Conservation (phyloP, 23 tunicate genomes). For the Trididemnum miniatum region DNA sequence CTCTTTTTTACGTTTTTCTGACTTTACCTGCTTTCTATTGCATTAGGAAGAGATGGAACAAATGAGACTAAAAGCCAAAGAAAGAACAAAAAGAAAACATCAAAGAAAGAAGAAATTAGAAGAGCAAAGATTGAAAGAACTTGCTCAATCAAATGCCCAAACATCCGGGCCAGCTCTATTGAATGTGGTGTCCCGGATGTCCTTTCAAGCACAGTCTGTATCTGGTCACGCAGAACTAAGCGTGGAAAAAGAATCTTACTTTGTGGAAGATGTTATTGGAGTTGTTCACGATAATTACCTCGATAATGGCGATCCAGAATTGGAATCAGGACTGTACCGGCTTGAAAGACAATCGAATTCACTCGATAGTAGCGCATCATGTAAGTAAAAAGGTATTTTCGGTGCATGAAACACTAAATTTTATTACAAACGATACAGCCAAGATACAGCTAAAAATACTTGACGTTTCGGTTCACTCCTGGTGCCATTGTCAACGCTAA, state of each 20-base stretch:
- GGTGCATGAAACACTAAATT: too few species aligned
- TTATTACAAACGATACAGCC: too few species aligned
- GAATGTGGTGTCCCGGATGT: background rate
- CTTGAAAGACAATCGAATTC: background rate
- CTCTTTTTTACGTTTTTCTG: too few species aligned
- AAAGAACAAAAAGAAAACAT: slow-evolving; percentile 57
- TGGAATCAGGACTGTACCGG: background rate
- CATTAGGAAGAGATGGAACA: slow-evolving; percentile 50
- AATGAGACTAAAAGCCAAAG: slow-evolving; percentile 70
- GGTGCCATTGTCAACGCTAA: too few species aligned
- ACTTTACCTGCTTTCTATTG: too few species aligned
- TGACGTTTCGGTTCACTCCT: too few species aligned
- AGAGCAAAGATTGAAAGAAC: slow-evolving; percentile 4
- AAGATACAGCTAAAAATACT: too few species aligned
- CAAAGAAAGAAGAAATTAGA: slow-evolving; percentile 41
- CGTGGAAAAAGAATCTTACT: background rate
- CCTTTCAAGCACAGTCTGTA: slow-evolving; percentile 1
- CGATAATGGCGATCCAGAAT: background rate
- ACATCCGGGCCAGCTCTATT: background rate
- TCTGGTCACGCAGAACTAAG: background rate
- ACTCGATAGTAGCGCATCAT: background rate
- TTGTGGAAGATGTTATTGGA: background rate
- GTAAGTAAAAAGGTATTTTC: too few species aligned
- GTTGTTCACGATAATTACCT: background rate
- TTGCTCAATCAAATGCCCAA: background rate